phyloP scores from a whole-genome alignment of 23 tunicate genomes.

The Corella eumyota region DNA sequence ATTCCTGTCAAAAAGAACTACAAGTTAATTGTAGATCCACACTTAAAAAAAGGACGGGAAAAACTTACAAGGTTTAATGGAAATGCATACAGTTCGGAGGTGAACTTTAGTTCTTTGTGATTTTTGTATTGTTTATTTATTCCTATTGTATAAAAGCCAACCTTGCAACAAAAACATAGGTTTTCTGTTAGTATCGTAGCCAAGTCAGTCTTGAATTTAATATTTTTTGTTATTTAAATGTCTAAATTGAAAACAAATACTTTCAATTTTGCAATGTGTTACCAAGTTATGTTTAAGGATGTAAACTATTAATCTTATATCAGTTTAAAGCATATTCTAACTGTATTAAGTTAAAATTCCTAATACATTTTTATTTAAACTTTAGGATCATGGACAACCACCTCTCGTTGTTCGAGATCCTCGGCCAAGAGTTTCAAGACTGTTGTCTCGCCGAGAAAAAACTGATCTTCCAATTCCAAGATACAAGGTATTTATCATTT shows the following conservation, averaged over 20 bases:
- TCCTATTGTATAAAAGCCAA: background rate
- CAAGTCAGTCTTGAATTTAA: no score
- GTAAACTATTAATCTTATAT: no score
- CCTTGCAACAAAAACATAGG: background rate
- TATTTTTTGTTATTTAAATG: no score
- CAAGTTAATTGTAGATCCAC: slow-evolving; percentile 69
- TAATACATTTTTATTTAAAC: no score
- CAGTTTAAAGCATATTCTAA: background rate
- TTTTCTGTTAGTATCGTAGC: background rate
- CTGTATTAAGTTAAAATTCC: background rate
- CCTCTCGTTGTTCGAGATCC: slow-evolving; percentile 76
- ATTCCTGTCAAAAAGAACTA: no score
- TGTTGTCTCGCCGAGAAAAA: slow-evolving; percentile 42
- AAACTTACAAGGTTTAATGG: slow-evolving; percentile 61
- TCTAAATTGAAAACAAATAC: no score
- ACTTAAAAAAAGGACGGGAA: slow-evolving; percentile 61
- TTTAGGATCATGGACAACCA: slow-evolving; percentile 82
- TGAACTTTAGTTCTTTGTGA: slow-evolving; percentile 3
- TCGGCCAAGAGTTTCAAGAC: slow-evolving; percentile 40
- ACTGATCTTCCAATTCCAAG: slow-evolving; percentile 71
- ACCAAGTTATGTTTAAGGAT: no score
- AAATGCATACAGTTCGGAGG: slow-evolving; percentile 36
- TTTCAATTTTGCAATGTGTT: no score
- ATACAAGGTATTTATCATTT: slow-evolving; percentile 42
- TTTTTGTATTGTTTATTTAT: background rate